These are phyloP conservation scores for Eulemur rubriventer DNA, from an alignment of 2,797 vertebrate genomes.

Conservation along the genomic window DNA sequence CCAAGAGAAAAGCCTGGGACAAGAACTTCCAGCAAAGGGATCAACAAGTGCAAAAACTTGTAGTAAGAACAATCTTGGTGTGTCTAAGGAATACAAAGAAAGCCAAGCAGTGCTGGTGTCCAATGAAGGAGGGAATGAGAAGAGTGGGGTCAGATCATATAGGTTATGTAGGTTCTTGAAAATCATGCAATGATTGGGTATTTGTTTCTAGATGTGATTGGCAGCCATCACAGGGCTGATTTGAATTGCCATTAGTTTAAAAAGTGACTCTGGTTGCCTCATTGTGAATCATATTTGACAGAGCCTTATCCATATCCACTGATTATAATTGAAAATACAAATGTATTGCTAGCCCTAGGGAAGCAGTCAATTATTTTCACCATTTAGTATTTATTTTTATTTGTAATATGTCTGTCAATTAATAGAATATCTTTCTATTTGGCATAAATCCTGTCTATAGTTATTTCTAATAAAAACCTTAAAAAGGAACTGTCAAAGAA, in stretches of 20 bases:
- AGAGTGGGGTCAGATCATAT: background rate
- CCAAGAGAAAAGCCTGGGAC: background rate
- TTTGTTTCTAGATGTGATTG: background rate
- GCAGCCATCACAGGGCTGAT: background rate
- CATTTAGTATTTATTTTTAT: constrained; percentile 36
- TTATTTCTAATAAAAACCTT: constrained; percentile 66
- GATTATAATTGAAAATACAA: background rate
- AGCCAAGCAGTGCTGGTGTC: background rate
- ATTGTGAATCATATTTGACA: background rate
- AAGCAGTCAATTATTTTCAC: constrained; percentile 30
- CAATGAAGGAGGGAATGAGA: background rate
- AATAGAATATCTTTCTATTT: constrained; percentile 35
- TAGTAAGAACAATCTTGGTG: background rate
- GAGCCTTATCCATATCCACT: background rate
- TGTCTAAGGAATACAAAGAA: background rate
- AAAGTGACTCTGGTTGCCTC: background rate
- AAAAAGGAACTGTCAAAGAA: constrained; percentile 51
- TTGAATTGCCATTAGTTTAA: background rate
- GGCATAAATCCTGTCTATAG: constrained; percentile 42
- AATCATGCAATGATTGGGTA: background rate
- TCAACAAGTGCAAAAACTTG: background rate
- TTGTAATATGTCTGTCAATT: constrained; percentile 44
- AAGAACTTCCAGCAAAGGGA: background rate
- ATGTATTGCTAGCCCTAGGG: background rate
- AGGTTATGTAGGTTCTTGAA: background rate